These are phyloP conservation scores for Belonocnema kinseyi DNA, from an alignment of 1,140 invertebrate species.

Conservation along the genomic window DNA sequence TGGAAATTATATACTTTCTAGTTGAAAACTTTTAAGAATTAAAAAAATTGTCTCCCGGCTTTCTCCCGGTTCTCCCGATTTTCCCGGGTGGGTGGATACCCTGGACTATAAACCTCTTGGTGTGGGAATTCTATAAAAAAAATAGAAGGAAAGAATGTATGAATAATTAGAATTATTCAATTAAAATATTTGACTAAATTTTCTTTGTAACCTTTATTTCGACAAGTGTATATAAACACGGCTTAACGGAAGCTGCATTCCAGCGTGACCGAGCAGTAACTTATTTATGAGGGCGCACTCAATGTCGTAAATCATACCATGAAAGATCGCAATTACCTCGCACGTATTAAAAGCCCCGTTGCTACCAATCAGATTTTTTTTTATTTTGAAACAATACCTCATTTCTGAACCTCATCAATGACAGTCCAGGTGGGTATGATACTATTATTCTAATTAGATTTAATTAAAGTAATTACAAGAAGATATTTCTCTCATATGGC, in stretches of 20 bases:
- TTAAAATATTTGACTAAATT: no score
- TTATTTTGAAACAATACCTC: constrained; percentile 34
- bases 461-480: not conserved
- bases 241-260: constrained; percentile 65
- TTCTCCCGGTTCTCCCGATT: no score
- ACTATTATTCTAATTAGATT: constrained; percentile 3
- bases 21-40: no score
- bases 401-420: constrained; percentile 8
- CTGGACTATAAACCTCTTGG: no score
- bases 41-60: no score
- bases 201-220: constrained; percentile 40
- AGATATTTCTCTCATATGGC: not conserved
- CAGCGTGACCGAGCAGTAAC: constrained; percentile 57
- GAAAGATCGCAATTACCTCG: constrained; percentile 72
- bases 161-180: no score
- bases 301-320: constrained; percentile 68
- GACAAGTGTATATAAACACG: constrained; percentile 60
- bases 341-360: constrained; percentile 69
- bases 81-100: no score
- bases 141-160: not conserved
- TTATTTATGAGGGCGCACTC: constrained; percentile 65
- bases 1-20: no score
- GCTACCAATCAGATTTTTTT: constrained; percentile 55
- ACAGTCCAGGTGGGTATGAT: not conserved
- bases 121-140: not conserved